phyloP scores from a whole-genome alignment of 2,113 vertebrate genomes.

The Bubo scandiacus region DNA sequence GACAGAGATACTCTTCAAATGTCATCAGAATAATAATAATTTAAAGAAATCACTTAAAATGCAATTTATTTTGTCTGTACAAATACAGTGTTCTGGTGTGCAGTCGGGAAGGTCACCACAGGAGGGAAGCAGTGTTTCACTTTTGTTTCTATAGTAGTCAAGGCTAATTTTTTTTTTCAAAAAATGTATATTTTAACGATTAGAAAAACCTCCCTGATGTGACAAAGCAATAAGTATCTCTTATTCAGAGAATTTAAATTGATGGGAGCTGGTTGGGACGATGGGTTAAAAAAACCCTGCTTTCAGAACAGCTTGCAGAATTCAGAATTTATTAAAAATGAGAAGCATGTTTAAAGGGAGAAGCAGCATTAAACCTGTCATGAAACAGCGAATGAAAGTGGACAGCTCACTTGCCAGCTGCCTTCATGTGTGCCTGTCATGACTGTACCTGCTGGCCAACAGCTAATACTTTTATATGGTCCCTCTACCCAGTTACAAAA shows the following conservation, averaged over 20 bases:
- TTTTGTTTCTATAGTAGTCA: background rate
- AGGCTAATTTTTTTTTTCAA: background rate
- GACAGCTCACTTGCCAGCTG: background rate
- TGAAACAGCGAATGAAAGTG: background rate
- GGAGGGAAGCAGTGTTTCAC: constrained; percentile 61
- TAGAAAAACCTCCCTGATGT: background rate
- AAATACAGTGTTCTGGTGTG: background rate
- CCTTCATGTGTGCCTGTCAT: background rate
- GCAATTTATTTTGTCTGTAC: background rate
- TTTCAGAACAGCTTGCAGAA: background rate
- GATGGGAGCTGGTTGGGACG: background rate
- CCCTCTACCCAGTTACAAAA: background rate
- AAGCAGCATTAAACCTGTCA: background rate
- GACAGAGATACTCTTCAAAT: background rate
- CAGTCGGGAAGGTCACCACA: constrained; percentile 32
- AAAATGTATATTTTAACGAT: background rate
- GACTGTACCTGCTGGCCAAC: background rate
- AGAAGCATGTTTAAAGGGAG: background rate
- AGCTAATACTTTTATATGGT: background rate
- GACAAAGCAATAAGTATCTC: background rate
- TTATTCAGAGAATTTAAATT: background rate
- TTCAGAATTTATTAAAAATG: background rate
- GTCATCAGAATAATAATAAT: fast-evolving
- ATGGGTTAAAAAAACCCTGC: background rate
- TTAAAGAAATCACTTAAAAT: background rate